Conservation (phyloP, 1,140 invertebrate genomes). For the Drosophila teissieri region DNA sequence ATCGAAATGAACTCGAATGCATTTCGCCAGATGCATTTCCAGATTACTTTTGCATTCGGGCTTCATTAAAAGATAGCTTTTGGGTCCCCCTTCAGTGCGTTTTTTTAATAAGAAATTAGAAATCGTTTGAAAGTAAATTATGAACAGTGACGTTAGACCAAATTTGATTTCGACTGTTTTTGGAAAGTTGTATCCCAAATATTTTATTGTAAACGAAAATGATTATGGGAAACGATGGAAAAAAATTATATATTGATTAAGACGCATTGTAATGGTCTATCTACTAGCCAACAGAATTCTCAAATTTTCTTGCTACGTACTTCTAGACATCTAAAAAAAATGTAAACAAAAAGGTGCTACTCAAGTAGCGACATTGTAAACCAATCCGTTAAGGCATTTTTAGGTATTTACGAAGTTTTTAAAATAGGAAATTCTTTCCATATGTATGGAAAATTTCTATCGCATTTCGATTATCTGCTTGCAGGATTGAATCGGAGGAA, state of each 20-base stretch:
- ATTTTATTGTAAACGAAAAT: too few relatives aligned
- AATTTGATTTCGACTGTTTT: background rate
- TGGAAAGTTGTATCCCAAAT: background rate
- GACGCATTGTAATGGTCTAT: too few relatives aligned
- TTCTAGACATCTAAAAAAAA: background rate
- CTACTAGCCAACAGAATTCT: too few relatives aligned
- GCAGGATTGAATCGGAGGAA: background rate
- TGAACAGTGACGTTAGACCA: background rate
- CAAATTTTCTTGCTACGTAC: background rate
- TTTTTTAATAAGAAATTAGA: background rate
- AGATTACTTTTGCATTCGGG: background rate
- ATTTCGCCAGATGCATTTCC: slow-evolving; percentile 11
- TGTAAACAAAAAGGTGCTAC: too few relatives aligned
- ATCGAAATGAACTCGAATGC: slow-evolving; percentile 20
- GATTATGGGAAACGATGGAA: too few relatives aligned
- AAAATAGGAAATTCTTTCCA: too few relatives aligned
- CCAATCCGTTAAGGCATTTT: too few relatives aligned
- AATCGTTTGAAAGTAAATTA: background rate
- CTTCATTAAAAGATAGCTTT: slow-evolving; percentile 11
- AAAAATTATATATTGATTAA: too few relatives aligned
- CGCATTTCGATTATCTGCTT: background rate
- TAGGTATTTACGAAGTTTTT: background rate
- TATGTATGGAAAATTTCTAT: background rate
- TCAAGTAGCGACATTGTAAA: too few relatives aligned
- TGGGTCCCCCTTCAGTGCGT: background rate